These are phyloP conservation scores for Contarinia nasturtii DNA, from an alignment of 1,140 invertebrate genomes.

Conservation along the genomic window DNA sequence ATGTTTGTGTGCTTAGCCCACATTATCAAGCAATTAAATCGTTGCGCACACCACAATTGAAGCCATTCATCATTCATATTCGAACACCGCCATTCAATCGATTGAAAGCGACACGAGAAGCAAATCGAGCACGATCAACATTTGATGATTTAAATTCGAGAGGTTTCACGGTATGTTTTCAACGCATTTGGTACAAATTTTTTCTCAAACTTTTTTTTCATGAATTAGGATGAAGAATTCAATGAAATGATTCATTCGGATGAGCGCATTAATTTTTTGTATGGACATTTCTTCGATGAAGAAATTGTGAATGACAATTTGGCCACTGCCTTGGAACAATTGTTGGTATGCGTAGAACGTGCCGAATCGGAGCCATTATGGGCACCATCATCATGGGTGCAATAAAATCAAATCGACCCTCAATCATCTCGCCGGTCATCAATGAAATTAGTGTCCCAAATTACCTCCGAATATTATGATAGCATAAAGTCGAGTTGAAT, in stretches of 20 bases:
- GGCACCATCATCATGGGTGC: conserved; percentile 90
- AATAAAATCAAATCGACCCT: conserved; percentile 28
- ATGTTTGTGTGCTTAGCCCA: conserved; percentile 82
- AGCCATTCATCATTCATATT: conserved; percentile 89
- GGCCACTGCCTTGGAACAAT: conserved; percentile 66
- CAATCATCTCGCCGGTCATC: no score
- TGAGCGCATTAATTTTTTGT: conserved; percentile 81
- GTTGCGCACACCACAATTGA: conserved; percentile 72
- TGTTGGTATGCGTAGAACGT: conserved; percentile 60
- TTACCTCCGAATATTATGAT: no score
- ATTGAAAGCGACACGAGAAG: conserved; percentile 63
- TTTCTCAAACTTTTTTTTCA: conserved; percentile 5
- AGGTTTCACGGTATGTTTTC: conserved; percentile 60
- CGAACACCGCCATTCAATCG: conserved; percentile 74
- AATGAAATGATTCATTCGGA: conserved; percentile 72
- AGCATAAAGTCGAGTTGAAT: no score
- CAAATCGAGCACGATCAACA: conserved; percentile 65
- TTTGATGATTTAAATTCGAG: conserved; percentile 76
- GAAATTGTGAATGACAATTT: conserved; percentile 83
- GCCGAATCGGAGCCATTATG: conserved; percentile 88
- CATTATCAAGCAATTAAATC: conserved; percentile 91
- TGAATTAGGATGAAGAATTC: conserved; percentile 77
- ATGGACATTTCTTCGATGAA: conserved; percentile 89
- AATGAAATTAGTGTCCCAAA: no score
- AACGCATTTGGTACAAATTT: not conserved